phyloP scores from a whole-genome alignment of 2,888 invertebrate genomes.

The Aphelenchoides bicaudatus region DNA sequence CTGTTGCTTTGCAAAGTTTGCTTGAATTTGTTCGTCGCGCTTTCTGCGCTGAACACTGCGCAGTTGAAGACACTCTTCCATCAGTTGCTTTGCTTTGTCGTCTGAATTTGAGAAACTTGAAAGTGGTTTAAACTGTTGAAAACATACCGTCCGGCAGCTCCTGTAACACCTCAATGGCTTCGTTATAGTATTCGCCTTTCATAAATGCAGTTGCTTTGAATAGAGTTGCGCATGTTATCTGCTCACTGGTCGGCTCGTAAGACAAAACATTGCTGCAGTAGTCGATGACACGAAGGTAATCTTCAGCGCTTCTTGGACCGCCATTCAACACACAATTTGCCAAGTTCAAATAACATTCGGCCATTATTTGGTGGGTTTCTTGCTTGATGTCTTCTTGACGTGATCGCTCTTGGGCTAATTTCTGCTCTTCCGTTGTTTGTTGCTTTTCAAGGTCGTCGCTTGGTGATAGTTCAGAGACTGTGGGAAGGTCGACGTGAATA shows the following conservation, averaged over 20 bases:
- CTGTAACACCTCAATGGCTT: constrained; percentile 10
- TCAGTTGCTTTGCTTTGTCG: neutral
- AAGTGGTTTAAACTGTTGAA: neutral
- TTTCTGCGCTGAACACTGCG: neutral
- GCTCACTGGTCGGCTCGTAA: constrained; percentile 1
- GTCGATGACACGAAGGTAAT: constrained; percentile 13
- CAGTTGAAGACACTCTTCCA: constrained; percentile 14
- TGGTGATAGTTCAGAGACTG: neutral
- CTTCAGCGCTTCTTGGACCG: neutral
- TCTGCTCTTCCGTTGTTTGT: constrained; percentile 3
- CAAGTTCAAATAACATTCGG: constrained; percentile 17
- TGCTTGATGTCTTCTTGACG: constrained; percentile 6
- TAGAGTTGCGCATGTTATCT: neutral
- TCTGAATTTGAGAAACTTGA: constrained; percentile 5
- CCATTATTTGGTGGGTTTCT: constrained; percentile 11
- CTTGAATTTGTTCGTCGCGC: constrained; percentile 17
- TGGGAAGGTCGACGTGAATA: neutral
- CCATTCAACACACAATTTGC: constrained; percentile 18
- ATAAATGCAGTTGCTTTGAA: constrained; percentile 10
- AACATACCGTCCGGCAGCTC: constrained; percentile 20
- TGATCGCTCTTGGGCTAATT: constrained; percentile 2
- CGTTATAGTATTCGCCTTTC: constrained; percentile 10
- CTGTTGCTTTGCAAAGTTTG: constrained; percentile 15
- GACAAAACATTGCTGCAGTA: constrained; percentile 20
- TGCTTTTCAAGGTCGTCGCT: neutral